These are phyloP conservation scores for Setipinna tenuifilis DNA, from an alignment of 2,797 vertebrate genomes.

Conservation along the genomic window DNA sequence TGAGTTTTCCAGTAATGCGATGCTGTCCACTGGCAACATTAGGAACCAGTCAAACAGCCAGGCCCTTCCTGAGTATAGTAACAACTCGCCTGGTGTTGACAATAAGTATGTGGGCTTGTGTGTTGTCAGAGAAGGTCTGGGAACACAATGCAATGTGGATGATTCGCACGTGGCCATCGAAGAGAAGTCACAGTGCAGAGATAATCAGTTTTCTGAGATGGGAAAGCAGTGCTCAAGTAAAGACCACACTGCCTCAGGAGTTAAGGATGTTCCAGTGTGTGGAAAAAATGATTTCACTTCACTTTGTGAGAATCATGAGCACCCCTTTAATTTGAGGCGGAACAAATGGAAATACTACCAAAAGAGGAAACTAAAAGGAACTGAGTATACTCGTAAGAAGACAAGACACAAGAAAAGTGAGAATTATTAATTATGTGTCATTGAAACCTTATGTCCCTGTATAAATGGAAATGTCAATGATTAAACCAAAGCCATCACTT, in stretches of 20 bases:
- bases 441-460: too few species aligned
- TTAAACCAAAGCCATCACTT: neutral
- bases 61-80: neutral
- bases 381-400: neutral
- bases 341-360: slow-evolving; percentile 16
- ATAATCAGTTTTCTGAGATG: neutral
- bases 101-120: neutral
- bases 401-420: slow-evolving; percentile 7
- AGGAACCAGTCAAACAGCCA: neutral
- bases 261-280: neutral
- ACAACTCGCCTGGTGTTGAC: neutral
- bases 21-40: neutral
- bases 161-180: neutral
- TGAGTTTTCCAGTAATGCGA: neutral
- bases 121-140: neutral
- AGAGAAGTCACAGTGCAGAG: neutral
- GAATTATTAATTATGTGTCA: neutral
- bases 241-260: neutral
- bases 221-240: neutral
- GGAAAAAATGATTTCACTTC: neutral
- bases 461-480: neutral
- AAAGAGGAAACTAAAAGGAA: slow-evolving; percentile 16
- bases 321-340: slow-evolving; percentile 44
- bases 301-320: slow-evolving; percentile 1
- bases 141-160: neutral